Base-by-base conservation (phyloP, 2,113 vertebrate genomes). In the Megaceryle maxima region DNA sequence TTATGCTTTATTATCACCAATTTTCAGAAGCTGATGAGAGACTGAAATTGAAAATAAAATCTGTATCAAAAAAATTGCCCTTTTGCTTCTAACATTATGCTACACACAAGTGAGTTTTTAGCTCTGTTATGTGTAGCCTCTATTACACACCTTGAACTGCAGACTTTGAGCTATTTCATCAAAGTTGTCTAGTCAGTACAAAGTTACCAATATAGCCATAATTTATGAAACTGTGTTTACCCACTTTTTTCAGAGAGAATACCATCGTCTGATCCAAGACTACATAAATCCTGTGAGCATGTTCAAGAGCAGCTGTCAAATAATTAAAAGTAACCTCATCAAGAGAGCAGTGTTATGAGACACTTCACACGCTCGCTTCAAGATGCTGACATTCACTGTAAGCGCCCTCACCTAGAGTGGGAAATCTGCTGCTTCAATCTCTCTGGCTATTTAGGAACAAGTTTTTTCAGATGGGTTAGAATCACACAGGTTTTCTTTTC, bases 281-380 rank as follows among this genome's bases (percentile, higher is more conserved):
- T 63, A 75, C 62, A 57, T 89, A 68, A 90, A 87, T 60, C 81
- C 88, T 69, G 28, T 64, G 11, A 87, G 77, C 44, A 84, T 56
- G 91, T 92, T 84, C 74, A 89, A 91, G 83, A 95, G 48, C 3
- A 3, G 57, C 62, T 91, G 55, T 43, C 81, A 91, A 96, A 96
- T 94, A 95, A 97, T 95, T 96, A 97, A 93, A 85, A 43, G 39
- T 62, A 88, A 72, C 50, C 80, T 89, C 93, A 93, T 88, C 86
- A 85, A 76, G 82, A 16, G 2, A 87, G 7, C 33, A 39, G 70
- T 6, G 57, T 55, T 59, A 51, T 2, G n/a, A 81, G 83, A 46
- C 43, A 56, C 67, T 68, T 82, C 83, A 90, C 78, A 59, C 18
- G 18, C 51, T 78, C 15, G 0, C 1, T 64, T 70, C 73, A 59